phyloP scores from a whole-genome alignment of 2,888 invertebrate genomes.

The Halictus quadricinctus region DNA sequence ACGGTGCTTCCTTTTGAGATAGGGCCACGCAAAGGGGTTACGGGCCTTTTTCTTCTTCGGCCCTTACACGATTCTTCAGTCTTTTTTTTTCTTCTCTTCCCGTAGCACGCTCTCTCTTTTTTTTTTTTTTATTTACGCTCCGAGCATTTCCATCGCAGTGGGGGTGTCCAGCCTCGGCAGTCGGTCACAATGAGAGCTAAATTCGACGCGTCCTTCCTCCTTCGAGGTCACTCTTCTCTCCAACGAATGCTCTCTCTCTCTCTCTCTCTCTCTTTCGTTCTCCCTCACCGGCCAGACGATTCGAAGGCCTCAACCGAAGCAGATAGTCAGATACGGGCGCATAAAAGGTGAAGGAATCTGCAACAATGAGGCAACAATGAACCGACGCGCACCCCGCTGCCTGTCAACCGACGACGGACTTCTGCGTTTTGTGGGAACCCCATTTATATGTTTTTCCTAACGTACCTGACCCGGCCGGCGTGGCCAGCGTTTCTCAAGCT shows the following conservation, averaged over 20 bases:
- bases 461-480: constrained; percentile 70
- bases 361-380: constrained; percentile 80
- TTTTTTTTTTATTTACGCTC: constrained; percentile 35
- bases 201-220: constrained; percentile 59
- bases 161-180: constrained; percentile 61
- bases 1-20: constrained; percentile 42
- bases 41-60: constrained; percentile 21
- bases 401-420: constrained; percentile 68
- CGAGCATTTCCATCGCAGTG: constrained; percentile 63
- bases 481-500: constrained; percentile 67
- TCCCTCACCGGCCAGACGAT: not conserved
- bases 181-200: constrained; percentile 67
- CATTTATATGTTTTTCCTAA: constrained; percentile 74
- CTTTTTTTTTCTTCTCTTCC: constrained; percentile 1
- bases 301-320: constrained; percentile 47
- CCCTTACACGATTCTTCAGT: not conserved
- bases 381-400: constrained; percentile 69
- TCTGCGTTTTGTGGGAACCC: constrained; percentile 72
- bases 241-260: not conserved
- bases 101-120: not conserved
- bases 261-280: not conserved
- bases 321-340: constrained; percentile 70
- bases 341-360: constrained; percentile 75
- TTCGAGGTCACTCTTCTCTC: constrained; percentile 24
- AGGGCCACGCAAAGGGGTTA: constrained; percentile 52